phyloP scores from a whole-genome alignment of 2,113 vertebrate genomes.

The Picathartes gymnocephalus region DNA sequence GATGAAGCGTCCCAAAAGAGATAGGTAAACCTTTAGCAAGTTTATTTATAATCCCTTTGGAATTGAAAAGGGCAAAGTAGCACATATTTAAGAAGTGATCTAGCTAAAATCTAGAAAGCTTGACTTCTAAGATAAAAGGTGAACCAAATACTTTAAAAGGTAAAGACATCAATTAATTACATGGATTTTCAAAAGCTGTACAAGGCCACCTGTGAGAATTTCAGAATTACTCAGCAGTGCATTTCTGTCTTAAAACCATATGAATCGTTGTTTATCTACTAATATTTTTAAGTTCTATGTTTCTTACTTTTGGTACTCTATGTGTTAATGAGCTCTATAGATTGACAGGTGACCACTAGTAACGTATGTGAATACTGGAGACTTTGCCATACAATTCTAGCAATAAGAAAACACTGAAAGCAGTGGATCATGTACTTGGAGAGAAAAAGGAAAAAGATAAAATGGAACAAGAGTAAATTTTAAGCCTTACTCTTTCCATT shows the following conservation, averaged over 20 bases:
- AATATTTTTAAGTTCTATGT: not conserved
- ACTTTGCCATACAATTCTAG: not conserved
- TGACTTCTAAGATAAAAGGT: slow-evolving; percentile 15
- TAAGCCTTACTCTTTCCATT: not conserved
- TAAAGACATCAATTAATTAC: not conserved
- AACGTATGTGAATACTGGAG: not conserved
- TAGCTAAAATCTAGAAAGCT: slow-evolving; percentile 54
- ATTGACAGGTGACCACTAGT: not conserved
- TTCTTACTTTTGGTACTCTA: not conserved
- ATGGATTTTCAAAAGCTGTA: not conserved
- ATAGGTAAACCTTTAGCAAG: slow-evolving; percentile 54
- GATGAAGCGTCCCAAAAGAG: slow-evolving; percentile 65
- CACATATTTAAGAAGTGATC: slow-evolving; percentile 48
- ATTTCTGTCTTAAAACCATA: not conserved
- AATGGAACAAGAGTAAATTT: not conserved
- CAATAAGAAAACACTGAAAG: not conserved
- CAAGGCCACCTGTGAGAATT: not conserved
- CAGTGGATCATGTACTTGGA: not conserved
- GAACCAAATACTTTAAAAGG: slow-evolving; percentile 23
- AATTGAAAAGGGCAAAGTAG: slow-evolving; percentile 46
- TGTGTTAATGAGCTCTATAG: not conserved
- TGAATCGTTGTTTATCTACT: not conserved
- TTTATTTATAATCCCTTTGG: slow-evolving; percentile 63
- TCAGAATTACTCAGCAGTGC: not conserved
- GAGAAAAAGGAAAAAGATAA: not conserved